Evolutionary conservation across 1,140 invertebrate species (phyloP).

Genomic region (Pseudomyrmex gracilis): DNA sequence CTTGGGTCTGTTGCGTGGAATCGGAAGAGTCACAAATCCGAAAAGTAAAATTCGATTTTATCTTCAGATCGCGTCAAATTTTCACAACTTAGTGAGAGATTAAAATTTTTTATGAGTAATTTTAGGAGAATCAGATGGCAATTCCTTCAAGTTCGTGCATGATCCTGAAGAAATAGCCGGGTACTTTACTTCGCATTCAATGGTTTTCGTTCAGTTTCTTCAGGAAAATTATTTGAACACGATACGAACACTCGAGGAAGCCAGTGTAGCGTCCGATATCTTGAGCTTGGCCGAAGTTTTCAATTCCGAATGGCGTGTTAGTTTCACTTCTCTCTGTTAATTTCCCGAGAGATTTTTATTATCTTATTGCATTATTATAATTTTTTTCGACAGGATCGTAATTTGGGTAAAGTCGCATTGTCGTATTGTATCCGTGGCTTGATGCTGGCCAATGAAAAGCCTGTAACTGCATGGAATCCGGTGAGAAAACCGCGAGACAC

Average conservation of each 20-base stretch:
- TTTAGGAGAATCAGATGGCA: conserved; percentile 70
- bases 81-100: neutral
- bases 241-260: conserved; percentile 87
- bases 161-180: conserved; percentile 88
- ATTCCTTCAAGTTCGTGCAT: conserved; percentile 85
- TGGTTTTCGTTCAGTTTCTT: conserved; percentile 88
- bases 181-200: conserved; percentile 88
- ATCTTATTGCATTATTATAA: neutral
- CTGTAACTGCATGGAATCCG: conserved; percentile 90
- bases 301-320: conserved; percentile 89
- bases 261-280: conserved; percentile 85
- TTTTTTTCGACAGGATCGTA: conserved; percentile 74
- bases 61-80: neutral
- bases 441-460: conserved; percentile 90
- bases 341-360: conserved; percentile 8
- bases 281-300: conserved; percentile 88
- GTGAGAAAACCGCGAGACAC: conserved; percentile 87
- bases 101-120: neutral
- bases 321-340: conserved; percentile 17
- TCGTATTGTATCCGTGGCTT: conserved; percentile 87
- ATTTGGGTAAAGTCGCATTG: conserved; percentile 79
- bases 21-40: conserved; percentile 92
- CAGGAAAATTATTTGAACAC: conserved; percentile 91
- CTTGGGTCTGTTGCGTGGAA: conserved; percentile 89
- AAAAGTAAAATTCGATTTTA: conserved; percentile 86